phyloP scores from a whole-genome alignment of 2,113 vertebrate genomes.

The Oostethus manadensis region DNA sequence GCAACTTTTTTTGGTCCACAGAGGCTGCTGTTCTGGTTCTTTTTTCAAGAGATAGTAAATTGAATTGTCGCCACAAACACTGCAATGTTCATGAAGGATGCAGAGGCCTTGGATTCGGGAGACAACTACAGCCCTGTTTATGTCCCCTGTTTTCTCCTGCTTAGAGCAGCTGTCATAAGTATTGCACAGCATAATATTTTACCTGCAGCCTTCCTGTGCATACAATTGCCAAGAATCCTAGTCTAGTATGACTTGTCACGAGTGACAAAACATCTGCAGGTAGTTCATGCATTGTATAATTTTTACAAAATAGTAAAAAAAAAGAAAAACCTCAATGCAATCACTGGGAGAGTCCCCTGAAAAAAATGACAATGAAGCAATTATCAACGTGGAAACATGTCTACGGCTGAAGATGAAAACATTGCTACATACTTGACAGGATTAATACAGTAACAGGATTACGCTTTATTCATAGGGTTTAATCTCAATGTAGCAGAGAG shows the following conservation, averaged over 20 bases:
- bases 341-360: slow-evolving; percentile 19
- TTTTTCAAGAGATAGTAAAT: slow-evolving; percentile 8
- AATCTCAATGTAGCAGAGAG: slow-evolving; percentile 19
- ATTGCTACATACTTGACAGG: slow-evolving; percentile 9
- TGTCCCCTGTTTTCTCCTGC: slow-evolving; percentile 24
- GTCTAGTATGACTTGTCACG: slow-evolving; percentile 9
- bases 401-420: slow-evolving; percentile 4
- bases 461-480: slow-evolving; percentile 24
- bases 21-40: slow-evolving; percentile 21
- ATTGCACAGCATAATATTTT: slow-evolving; percentile 34
- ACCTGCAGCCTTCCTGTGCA: slow-evolving; percentile 30
- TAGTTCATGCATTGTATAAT: slow-evolving; percentile 14
- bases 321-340: slow-evolving; percentile 5
- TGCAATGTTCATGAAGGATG: slow-evolving; percentile 18
- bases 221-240: slow-evolving; percentile 18
- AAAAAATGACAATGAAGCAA: slow-evolving; percentile 16
- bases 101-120: slow-evolving; percentile 17
- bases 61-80: slow-evolving; percentile 30
- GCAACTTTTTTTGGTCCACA: slow-evolving; percentile 2
- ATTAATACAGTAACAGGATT: slow-evolving; percentile 16
- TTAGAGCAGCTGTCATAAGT: slow-evolving; percentile 48
- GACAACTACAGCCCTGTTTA: slow-evolving; percentile 25
- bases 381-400: slow-evolving; percentile 18
- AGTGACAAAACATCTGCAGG: slow-evolving; percentile 17
- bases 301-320: not conserved